Percentiles rank a stretch among this genome's conserved stretches.
Conservation (phyloP, 1,140 invertebrate species). For the Drosophila sproati region DNA sequence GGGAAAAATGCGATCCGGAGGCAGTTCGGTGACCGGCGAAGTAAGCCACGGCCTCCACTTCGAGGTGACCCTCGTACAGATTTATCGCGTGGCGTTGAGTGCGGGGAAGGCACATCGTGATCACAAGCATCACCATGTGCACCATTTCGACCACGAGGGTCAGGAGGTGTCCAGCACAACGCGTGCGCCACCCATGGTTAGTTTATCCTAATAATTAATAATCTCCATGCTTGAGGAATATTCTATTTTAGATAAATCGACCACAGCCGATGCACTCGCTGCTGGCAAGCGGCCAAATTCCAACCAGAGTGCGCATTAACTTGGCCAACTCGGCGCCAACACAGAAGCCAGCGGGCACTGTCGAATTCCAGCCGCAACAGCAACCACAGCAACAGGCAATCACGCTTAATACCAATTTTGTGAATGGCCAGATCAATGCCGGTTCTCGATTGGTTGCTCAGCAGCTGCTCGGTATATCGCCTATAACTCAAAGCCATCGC, state of each 20-base stretch:
- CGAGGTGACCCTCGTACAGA: slow-evolving; percentile 91
- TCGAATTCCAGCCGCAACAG: slow-evolving; percentile 7
- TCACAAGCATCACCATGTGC: slow-evolving; percentile 93
- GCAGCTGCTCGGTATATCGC: slow-evolving; percentile 77
- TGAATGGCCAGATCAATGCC: slow-evolving; percentile 87
- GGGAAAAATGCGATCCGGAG: slow-evolving; percentile 89
- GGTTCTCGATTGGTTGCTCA: slow-evolving; percentile 87
- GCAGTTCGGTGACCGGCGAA: slow-evolving; percentile 88
- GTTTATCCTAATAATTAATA: slow-evolving; percentile 23
- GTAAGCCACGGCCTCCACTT: slow-evolving; percentile 89
- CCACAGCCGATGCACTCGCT: slow-evolving; percentile 87
- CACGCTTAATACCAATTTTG: slow-evolving; percentile 86
- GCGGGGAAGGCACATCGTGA: slow-evolving; percentile 93
- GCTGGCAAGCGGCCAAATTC: slow-evolving; percentile 89
- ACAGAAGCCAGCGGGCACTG: not conserved
- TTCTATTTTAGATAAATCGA: slow-evolving; percentile 76
- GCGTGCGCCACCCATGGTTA: slow-evolving; percentile 86
- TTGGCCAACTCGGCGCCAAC: slow-evolving; percentile 75
- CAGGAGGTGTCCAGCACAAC: slow-evolving; percentile 86
- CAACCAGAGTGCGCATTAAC: slow-evolving; percentile 87
- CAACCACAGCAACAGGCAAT: slow-evolving; percentile 51
- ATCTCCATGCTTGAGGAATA: not conserved
- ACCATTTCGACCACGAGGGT: slow-evolving; percentile 91
- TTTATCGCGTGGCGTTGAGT: slow-evolving; percentile 91
- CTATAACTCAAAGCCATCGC: slow-evolving; percentile 3